A percentile compares a stretch with the other conserved stretches of the same genome.
Evolutionary conservation across 2,888 invertebrate genomes (phyloP).

Genomic region (Trissoscelio sp.): DNA sequence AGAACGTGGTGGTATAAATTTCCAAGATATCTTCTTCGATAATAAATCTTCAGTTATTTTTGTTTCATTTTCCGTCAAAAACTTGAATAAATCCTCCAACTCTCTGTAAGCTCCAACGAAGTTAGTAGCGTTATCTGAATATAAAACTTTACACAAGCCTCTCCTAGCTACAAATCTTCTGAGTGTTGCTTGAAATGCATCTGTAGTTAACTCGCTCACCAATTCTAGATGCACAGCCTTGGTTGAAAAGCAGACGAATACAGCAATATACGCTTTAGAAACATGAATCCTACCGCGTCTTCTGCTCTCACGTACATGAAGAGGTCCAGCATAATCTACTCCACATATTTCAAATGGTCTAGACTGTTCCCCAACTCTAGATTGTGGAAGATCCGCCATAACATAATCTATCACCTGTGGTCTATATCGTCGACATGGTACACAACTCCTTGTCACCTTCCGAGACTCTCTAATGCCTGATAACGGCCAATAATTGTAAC

Average conservation of each 20-base stretch:
- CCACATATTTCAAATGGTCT: slow-evolving; percentile 40
- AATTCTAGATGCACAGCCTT: slow-evolving; percentile 32
- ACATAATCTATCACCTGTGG: slow-evolving; percentile 29
- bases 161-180: slow-evolving; percentile 57
- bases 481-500: slow-evolving; percentile 23
- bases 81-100: background rate
- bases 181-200: slow-evolving; percentile 51
- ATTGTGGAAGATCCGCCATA: slow-evolving; percentile 43
- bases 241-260: slow-evolving; percentile 72
- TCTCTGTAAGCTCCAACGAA: background rate
- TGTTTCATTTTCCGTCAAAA: background rate
- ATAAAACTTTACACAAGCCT: slow-evolving; percentile 33
- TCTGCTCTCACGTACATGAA: slow-evolving; percentile 51
- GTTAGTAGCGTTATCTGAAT: slow-evolving; percentile 61
- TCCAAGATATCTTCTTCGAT: slow-evolving; percentile 11
- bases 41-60: background rate
- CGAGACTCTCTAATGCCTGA: slow-evolving; percentile 31
- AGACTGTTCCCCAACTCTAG: slow-evolving; percentile 4
- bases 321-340: slow-evolving; percentile 63
- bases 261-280: slow-evolving; percentile 39
- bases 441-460: slow-evolving; percentile 36
- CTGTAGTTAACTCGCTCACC: slow-evolving; percentile 50
- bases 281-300: slow-evolving; percentile 39
- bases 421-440: slow-evolving; percentile 40
- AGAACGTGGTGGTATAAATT: slow-evolving; percentile 23